A percentile compares a stretch with the other conserved stretches of the same genome.
Evolutionary conservation across 2,888 invertebrate genomes (phyloP).

Genomic region (Gisinianus flammeolus): DNA sequence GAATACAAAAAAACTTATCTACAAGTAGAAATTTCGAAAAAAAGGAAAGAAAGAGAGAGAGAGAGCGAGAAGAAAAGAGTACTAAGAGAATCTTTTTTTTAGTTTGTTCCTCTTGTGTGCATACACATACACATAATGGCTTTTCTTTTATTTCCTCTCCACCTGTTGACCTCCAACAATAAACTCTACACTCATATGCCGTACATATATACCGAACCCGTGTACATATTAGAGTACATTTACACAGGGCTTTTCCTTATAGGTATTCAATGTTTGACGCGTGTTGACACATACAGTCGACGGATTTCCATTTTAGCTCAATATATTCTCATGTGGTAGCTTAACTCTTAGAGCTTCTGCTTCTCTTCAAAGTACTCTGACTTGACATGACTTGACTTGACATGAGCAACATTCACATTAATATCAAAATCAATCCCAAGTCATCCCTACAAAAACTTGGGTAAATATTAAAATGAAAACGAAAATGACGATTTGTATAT

Average conservation of each 20-base stretch:
- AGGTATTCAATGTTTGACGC: background rate
- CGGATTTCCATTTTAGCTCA: background rate
- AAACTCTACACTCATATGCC: background rate
- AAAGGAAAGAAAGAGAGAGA: background rate
- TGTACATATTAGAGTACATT: too few relatives aligned
- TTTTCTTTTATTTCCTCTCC: conserved; percentile 20
- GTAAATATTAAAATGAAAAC: background rate
- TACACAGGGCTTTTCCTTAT: too few relatives aligned
- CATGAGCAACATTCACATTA: background rate
- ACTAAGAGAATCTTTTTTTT: background rate
- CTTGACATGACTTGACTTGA: background rate
- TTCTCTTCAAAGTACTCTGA: background rate
- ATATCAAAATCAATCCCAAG: background rate
- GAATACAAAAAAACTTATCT: background rate
- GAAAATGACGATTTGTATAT: conserved; percentile 1
- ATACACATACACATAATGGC: conserved; percentile 6
- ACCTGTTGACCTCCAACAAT: conserved; percentile 16
- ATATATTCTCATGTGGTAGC: background rate
- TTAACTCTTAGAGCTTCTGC: background rate
- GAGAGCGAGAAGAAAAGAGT: background rate
- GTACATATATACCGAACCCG: background rate
- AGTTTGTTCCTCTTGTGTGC: background rate
- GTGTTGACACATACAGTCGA: conserved; percentile 5
- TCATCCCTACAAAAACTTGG: background rate
- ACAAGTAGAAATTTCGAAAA: background rate